phyloP scores from a whole-genome alignment of 2,888 invertebrate species.

The Rosalia funebris region DNA sequence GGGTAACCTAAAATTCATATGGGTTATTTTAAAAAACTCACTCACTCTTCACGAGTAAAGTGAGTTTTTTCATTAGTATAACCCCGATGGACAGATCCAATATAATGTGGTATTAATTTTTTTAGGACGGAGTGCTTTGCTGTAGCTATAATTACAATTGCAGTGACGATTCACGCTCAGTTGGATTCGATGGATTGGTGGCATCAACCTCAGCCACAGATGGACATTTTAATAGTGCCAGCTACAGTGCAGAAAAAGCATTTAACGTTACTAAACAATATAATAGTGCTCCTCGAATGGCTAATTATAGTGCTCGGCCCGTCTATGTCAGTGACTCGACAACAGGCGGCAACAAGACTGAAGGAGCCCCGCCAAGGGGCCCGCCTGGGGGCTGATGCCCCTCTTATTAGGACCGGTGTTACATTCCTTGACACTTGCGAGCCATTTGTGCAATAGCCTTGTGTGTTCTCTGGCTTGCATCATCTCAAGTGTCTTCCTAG shows the following conservation, averaged over 20 bases:
- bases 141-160: conserved; percentile 65
- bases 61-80: neutral
- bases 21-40: conserved; percentile 1
- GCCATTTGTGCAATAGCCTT: conserved; percentile 53
- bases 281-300: conserved; percentile 59
- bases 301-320: conserved; percentile 53
- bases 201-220: conserved; percentile 49
- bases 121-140: conserved; percentile 64
- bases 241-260: conserved; percentile 33
- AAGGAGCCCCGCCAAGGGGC: conserved; percentile 43
- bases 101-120: conserved; percentile 30
- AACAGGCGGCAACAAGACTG: conserved; percentile 36
- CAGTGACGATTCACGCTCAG: conserved; percentile 60
- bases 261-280: conserved; percentile 59
- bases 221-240: conserved; percentile 38
- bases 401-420: conserved; percentile 51
- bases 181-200: conserved; percentile 62
- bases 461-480: conserved; percentile 43
- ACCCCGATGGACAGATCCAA: neutral
- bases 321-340: conserved; percentile 51
- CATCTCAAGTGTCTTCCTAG: conserved; percentile 62
- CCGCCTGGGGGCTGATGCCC: conserved; percentile 54
- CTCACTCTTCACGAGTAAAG: neutral
- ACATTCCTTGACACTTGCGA: conserved; percentile 60
- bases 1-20: neutral